Conservation (phyloP, 2,888 invertebrate species). For the Argynnis bischoffii region DNA sequence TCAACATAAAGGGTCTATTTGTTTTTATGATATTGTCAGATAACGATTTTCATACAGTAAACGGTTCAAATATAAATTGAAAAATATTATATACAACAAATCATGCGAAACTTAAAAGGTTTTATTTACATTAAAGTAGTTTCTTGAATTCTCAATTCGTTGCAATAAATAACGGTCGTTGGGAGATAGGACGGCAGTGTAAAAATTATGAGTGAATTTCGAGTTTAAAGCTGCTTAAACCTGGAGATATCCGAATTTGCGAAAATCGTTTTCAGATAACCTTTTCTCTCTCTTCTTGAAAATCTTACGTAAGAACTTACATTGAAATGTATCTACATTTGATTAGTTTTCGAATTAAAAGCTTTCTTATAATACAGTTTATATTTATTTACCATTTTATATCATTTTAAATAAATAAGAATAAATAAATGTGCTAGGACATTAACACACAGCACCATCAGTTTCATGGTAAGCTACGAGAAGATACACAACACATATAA, state of each 20-base stretch:
- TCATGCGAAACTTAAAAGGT: constrained; percentile 23
- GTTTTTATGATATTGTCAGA: too few species aligned
- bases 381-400: background rate
- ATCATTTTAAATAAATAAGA: too few species aligned
- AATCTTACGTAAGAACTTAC: constrained; percentile 5
- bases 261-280: constrained; percentile 20
- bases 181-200: constrained; percentile 41
- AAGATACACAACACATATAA: too few species aligned
- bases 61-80: background rate
- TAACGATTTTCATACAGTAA: too few species aligned
- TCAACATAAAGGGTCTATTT: too few species aligned
- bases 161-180: constrained; percentile 44
- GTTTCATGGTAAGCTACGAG: too few species aligned
- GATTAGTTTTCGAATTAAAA: background rate
- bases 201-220: constrained; percentile 45
- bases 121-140: constrained; percentile 30
- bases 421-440: too few species aligned
- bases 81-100: constrained; percentile 11
- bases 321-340: background rate
- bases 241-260: constrained; percentile 28
- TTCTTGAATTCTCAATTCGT: constrained; percentile 42
- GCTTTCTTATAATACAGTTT: background rate
- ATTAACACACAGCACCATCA: too few species aligned
- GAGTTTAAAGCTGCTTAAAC: constrained; percentile 30
- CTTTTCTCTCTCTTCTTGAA: constrained; percentile 12